A percentile compares a stretch with the other conserved stretches of the same genome.
phyloP scores from a whole-genome alignment of 2,797 vertebrate genomes.

The Hyperoplus lanceolatus region DNA sequence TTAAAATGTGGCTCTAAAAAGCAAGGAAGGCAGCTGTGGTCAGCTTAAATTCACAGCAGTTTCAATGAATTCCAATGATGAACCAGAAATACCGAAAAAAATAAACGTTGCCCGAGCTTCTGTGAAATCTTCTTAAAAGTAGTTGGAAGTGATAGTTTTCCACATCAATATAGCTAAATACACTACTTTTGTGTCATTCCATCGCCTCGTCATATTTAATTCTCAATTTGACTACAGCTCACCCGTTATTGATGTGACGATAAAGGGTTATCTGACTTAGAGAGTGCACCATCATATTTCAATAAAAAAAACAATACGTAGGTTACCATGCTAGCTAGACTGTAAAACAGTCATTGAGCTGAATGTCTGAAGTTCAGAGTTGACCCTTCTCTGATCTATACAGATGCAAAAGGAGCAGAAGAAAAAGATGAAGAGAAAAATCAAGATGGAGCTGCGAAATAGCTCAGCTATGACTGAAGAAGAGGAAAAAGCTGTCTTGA shows the following conservation, averaged over 20 bases:
- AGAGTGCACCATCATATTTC: neutral
- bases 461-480: slow-evolving; percentile 83
- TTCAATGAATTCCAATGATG: neutral
- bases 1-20: neutral
- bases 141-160: neutral
- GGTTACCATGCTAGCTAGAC: neutral
- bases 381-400: slow-evolving; percentile 15
- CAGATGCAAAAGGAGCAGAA: slow-evolving; percentile 87
- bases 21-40: neutral
- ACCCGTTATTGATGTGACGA: no score
- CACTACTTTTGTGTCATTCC: neutral
- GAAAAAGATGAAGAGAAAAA: slow-evolving; percentile 87
- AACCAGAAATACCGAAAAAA: neutral
- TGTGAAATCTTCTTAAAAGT: neutral
- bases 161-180: neutral
- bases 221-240: no score
- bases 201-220: no score
- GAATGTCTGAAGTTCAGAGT: slow-evolving; percentile 8
- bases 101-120: neutral
- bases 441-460: slow-evolving; percentile 85
- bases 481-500: slow-evolving; percentile 77
- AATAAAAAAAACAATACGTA: neutral
- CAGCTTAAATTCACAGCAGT: neutral
- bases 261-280: neutral
- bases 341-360: neutral